Conservation (phyloP, 2,888 invertebrate species). For the Drosophila anomelani region DNA sequence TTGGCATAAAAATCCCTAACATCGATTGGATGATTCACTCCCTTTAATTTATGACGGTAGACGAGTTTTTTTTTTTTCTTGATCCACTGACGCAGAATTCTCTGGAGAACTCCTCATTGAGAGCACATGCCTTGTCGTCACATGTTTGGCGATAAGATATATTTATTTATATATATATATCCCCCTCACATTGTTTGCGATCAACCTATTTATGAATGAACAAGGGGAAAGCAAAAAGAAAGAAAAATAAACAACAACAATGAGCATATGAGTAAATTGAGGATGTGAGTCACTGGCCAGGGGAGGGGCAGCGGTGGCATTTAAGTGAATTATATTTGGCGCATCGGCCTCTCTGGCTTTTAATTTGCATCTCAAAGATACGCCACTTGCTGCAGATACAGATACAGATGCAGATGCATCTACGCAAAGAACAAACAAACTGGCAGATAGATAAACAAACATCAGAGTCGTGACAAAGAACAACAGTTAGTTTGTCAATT, state of each 20-base stretch:
- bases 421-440: constrained; percentile 18
- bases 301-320: constrained; percentile 14
- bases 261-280: constrained; percentile 40
- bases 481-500: constrained; percentile 43
- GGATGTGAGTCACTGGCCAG: constrained; percentile 51
- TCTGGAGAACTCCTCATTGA: not conserved
- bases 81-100: constrained; percentile 32
- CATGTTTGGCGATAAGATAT: constrained; percentile 29
- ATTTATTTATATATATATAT: not conserved
- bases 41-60: constrained; percentile 18
- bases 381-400: constrained; percentile 22
- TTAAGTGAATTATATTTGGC: constrained; percentile 51
- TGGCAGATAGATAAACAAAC: constrained; percentile 30
- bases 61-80: not conserved
- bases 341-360: constrained; percentile 39
- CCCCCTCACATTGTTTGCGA: constrained; percentile 3
- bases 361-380: constrained; percentile 54
- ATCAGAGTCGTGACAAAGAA: constrained; percentile 24
- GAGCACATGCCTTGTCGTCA: constrained; percentile 37
- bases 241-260: constrained; percentile 25
- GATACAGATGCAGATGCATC: constrained; percentile 5
- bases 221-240: constrained; percentile 12
- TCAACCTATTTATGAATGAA: constrained; percentile 54
- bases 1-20: not conserved
- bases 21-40: constrained; percentile 26